phyloP scores from a whole-genome alignment of 2,113 vertebrate genomes.

The Paradoxurus hermaphroditus region DNA sequence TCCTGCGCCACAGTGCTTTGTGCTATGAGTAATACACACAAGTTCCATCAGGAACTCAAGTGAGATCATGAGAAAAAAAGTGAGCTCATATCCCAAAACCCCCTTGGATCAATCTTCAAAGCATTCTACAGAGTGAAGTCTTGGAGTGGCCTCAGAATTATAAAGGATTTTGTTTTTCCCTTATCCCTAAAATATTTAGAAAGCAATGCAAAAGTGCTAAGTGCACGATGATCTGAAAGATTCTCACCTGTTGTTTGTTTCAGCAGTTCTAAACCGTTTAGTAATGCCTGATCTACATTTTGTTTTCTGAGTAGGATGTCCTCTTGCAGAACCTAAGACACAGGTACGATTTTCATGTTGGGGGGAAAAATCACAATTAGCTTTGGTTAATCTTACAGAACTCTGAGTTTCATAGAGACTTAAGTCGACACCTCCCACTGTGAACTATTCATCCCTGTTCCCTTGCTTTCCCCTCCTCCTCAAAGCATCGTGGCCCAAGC shows the following conservation, averaged over 20 bases:
- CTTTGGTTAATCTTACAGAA: conserved; percentile 31
- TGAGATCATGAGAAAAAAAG: conserved; percentile 74
- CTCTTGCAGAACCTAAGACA: conserved; percentile 90
- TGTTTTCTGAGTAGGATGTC: conserved; percentile 93
- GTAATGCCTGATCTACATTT: conserved; percentile 93
- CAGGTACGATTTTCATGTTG: conserved; percentile 59
- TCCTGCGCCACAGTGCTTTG: conserved; percentile 46
- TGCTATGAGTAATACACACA: conserved; percentile 71
- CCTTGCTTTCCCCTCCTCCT: not conserved
- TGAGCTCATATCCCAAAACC: conserved; percentile 40
- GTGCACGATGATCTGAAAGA: not conserved
- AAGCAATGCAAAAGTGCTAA: not conserved
- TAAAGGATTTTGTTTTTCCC: not conserved
- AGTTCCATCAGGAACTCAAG: conserved; percentile 72
- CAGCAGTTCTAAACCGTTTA: conserved; percentile 95
- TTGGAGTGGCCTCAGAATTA: conserved; percentile 6
- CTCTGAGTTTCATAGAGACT: not conserved
- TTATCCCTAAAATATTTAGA: not conserved
- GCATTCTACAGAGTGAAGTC: conserved; percentile 16
- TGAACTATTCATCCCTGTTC: not conserved
- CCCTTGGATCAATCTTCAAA: conserved; percentile 30
- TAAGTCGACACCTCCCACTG: not conserved
- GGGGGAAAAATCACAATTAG: not conserved
- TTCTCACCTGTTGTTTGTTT: conserved; percentile 96
- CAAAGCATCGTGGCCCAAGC: fast-evolving